Base-by-base conservation (phyloP, 1,140 invertebrate species). In the Drosophila gunungcola region DNA sequence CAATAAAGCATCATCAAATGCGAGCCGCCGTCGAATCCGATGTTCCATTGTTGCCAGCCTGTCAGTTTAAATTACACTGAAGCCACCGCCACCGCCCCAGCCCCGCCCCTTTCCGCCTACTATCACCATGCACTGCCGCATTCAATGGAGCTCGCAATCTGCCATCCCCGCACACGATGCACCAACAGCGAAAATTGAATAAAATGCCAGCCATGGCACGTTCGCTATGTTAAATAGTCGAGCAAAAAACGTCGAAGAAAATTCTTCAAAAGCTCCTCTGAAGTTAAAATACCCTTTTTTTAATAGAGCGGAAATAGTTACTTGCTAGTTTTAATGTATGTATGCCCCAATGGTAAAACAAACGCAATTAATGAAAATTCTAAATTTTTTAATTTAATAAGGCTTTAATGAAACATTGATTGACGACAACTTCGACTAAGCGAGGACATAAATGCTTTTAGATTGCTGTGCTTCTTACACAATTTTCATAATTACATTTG, bases 41-140 rank as follows among this genome's bases (percentile, higher is more conserved):
- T 70, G 45, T 60, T 72, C 67, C 48, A 41, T 73, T 73, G 69
- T 56, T 74, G 67, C 54, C 55, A 60, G 69, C 5, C 77, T 76
- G 81, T 73, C 72, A 85, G 72, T 62, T 84, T 36, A 67, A 80
- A 85, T 84, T 85, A 77, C 72, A 68, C 61, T 61, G 78, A 69
- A 72, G 78, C 57, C 65, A 43, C 56, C 38, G 25, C 58, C 60
- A 4, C 11, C 41, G 25, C 52, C 46, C 49, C 38, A 41, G 57
- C 57, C 32, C 54, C 43, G 46, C 43, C 67, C 63, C 60, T 57
- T 27, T 57, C 6, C 21, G 7, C 41, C 21, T 32, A 61, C 25
- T 27, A 39, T 7, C 13, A 13, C 21, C 10, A 34, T 42, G 27
- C 21, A 12, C 32, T 25, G 52, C 45, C 60, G 72, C 61, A 73